These are phyloP conservation scores for Arctocebus calabarensis DNA, from an alignment of 2,797 vertebrate genomes.

Conservation along the genomic window DNA sequence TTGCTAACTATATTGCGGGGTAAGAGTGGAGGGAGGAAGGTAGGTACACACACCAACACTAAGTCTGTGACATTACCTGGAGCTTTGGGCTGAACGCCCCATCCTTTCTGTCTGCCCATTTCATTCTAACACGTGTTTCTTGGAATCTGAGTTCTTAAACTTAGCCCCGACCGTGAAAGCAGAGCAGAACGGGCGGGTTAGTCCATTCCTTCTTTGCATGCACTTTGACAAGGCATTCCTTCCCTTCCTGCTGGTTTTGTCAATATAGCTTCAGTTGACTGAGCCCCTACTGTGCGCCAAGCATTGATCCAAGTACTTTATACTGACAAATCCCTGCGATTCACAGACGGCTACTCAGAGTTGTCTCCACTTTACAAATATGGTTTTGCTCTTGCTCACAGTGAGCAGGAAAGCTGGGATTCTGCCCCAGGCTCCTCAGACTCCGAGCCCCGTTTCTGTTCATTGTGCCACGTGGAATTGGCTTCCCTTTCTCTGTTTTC, in stretches of 20 bases:
- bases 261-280: background rate
- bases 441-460: background rate
- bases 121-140: background rate
- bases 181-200: background rate
- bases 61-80: background rate
- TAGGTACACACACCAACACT: rapidly evolving
- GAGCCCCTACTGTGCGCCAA: background rate
- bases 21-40: background rate
- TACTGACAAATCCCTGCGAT: background rate
- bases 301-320: background rate
- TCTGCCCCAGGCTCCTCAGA: background rate
- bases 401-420: background rate
- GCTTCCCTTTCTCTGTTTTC: too few relatives aligned
- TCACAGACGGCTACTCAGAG: background rate
- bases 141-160: background rate
- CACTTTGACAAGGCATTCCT: background rate
- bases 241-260: background rate
- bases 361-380: background rate
- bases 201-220: background rate
- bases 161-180: background rate
- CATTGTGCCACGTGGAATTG: background rate
- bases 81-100: rapidly evolving
- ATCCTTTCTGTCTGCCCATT: background rate
- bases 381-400: background rate
- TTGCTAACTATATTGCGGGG: background rate